Percentiles rank a stretch among this genome's conserved stretches.
Evolutionary conservation across 2,888 invertebrate species (phyloP).

Genomic region (Aphidoletes aphidimyza): DNA sequence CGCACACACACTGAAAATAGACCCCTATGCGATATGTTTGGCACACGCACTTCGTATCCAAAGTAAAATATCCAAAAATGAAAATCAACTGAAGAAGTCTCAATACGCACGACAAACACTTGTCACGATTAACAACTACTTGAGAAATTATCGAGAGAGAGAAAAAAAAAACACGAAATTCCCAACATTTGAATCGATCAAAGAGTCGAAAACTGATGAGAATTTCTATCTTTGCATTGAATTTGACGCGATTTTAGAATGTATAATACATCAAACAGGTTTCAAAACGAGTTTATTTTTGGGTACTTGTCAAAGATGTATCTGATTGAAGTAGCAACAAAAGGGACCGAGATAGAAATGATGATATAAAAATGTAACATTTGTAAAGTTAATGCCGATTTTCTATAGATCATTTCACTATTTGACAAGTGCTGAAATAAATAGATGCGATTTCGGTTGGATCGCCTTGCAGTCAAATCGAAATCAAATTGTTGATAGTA

Average conservation of each 20-base stretch:
- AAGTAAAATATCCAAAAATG: not conserved
- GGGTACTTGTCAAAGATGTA: not conserved
- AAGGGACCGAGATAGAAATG: not conserved
- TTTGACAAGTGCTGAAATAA: conserved; percentile 6
- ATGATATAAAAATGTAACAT: conserved; percentile 6
- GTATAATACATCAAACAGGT: not conserved
- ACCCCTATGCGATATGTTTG: not conserved
- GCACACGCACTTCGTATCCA: not conserved
- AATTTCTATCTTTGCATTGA: no score
- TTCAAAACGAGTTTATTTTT: not conserved
- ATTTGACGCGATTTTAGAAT: not conserved
- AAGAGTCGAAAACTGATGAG: no score
- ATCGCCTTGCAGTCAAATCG: not conserved
- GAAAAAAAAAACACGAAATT: no score
- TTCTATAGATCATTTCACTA: conserved; percentile 33
- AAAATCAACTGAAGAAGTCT: not conserved
- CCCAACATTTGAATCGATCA: not conserved
- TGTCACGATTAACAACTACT: not conserved
- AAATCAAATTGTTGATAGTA: conserved; percentile 37
- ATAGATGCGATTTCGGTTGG: not conserved
- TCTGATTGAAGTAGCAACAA: not conserved
- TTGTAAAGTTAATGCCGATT: conserved; percentile 48
- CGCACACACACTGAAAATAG: conserved; percentile 2
- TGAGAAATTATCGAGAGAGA: not conserved
- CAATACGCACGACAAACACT: not conserved